Evolutionary conservation across 2,113 vertebrate species (phyloP), one percentile per base, ranked within the genome.

Genomic region (Xiphorhynchus elegans): DNA sequence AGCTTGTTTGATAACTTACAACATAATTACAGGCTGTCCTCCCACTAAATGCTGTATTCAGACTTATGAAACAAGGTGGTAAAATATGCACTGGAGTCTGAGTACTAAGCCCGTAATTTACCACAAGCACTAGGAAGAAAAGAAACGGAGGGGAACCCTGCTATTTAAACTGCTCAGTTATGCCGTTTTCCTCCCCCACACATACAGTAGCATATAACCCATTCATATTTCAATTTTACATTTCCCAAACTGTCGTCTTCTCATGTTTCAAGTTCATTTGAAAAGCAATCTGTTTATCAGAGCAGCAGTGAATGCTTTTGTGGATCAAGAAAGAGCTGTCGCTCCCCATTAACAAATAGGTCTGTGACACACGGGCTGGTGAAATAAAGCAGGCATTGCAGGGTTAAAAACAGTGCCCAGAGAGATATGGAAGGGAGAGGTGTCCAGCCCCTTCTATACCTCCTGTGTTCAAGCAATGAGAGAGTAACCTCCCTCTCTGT

Each of bases 11-110:
- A 97, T 97, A 98, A 96, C 95, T 96, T 98, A 96, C 89, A 87
- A 55, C 90, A 96, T 98, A 98, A 98, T 98, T 97, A 97, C 70
- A 98, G 97, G 94, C 96, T 97, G 91, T 96, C 97, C 94, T 97
- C 90, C 95, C 90, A 95, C 96, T 97, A 96, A 97, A 95, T 84
- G 73, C 82, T 96, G 56, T 95, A 96, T 94, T 94, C 94, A 97
- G 95, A 97, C 80, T 97, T 96, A 94, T 90, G 90, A 95, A 97
- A 96, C 81, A 97, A 95, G 95, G 95, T 97, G 93, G 90, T 95
- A 97, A 97, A 97, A 97, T 96, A 96, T 96, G 94, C 95, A 58
- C 87, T 95, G 89, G 79, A 97, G 88, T 87, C 93, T 97, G 90
- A 95, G 87, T 78, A 95, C 87, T 92, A 97, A 96, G 95, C 92